Conservation (phyloP, 1,140 invertebrate species). For the Camponotus vicinus region DNA sequence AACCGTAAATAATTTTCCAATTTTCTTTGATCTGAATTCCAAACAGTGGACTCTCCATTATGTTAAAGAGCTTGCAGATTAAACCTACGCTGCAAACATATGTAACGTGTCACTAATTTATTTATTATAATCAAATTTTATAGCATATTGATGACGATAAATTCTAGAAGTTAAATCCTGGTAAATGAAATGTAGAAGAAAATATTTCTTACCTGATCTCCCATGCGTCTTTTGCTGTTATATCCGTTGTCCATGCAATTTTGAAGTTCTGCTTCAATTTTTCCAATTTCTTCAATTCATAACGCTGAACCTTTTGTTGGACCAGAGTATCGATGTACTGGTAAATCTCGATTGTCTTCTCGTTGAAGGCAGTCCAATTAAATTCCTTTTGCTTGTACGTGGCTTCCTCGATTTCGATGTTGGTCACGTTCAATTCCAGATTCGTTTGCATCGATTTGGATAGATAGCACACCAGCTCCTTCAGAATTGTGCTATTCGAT, state of each 20-base stretch:
- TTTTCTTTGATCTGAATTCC: constrained; percentile 66
- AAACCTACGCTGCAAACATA: constrained; percentile 82
- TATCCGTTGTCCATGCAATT: constrained; percentile 73
- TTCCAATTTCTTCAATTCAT: constrained; percentile 64
- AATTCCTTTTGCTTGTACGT: constrained; percentile 58
- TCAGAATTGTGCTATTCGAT: constrained; percentile 79
- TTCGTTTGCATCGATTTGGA: constrained; percentile 73
- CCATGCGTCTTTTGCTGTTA: constrained; percentile 69
- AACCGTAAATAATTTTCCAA: constrained; percentile 76
- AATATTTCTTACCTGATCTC: constrained; percentile 78
- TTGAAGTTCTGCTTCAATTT: constrained; percentile 71
- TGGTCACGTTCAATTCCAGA: constrained; percentile 75
- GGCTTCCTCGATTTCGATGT: constrained; percentile 58
- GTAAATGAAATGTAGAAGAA: not conserved
- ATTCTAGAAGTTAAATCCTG: not conserved
- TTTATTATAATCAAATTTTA: not conserved
- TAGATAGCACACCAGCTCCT: constrained; percentile 78
- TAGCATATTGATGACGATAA: not conserved
- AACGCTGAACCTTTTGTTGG: constrained; percentile 64
- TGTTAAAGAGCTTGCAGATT: constrained; percentile 79
- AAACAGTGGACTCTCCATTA: constrained; percentile 80
- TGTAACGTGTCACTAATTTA: constrained; percentile 6
- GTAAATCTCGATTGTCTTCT: constrained; percentile 79
- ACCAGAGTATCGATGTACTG: constrained; percentile 78
- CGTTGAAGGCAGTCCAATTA: constrained; percentile 82